Evolutionary conservation across 2,113 vertebrate genomes (phyloP), one percentile per base, ranked within the genome.

Genomic region (Paratilapia polleni): DNA sequence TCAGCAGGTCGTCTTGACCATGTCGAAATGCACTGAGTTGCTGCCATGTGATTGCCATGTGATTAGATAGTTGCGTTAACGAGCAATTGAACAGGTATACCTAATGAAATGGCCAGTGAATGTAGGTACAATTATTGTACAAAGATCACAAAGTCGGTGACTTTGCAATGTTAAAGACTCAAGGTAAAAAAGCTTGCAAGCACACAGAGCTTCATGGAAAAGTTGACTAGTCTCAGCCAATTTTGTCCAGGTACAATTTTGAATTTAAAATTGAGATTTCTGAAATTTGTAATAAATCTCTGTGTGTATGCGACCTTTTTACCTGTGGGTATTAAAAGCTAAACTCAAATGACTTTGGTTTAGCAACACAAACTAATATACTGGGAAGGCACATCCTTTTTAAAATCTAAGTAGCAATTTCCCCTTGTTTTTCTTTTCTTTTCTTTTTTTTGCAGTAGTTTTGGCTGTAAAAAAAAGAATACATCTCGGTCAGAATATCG

Each of bases 381-480:
- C 20, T 10, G 54, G 20, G 20, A 43, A 52, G 26, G 47, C 26
- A 54, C 26, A 54, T 52, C 47, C 24, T 73, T 52, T 73, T 31
- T 52, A 31, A 54, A 26, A n/a, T 73, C 66, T 70, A 73, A 31
- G 6, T 73, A 31, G 17, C 11, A 6, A 52, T 13, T 31, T 6
- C 43, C 68, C 52, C 68, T 73, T 73, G 68, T 52, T 73, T 73
- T n/a, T n/a, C n/a, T n/a, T n/a, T n/a, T n/a, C n/a, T n/a, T n/a
- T n/a, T n/a, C n/a, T n/a, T n/a, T n/a, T n/a, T 73, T 31, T 52
- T 52, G 11, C 11, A 73, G 20, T 14, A 73, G 26, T 36, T 36
- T 36, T 36, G 36, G 8, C 6, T 3, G 4, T 31, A 31, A 31
- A 36, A 36, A n/a, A 36, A 54, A 52, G 49, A 52, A 52, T 19